These are phyloP conservation scores for Acrocephalus scirpaceus DNA, from an alignment of 2,797 vertebrate genomes.

Conservation along the genomic window DNA sequence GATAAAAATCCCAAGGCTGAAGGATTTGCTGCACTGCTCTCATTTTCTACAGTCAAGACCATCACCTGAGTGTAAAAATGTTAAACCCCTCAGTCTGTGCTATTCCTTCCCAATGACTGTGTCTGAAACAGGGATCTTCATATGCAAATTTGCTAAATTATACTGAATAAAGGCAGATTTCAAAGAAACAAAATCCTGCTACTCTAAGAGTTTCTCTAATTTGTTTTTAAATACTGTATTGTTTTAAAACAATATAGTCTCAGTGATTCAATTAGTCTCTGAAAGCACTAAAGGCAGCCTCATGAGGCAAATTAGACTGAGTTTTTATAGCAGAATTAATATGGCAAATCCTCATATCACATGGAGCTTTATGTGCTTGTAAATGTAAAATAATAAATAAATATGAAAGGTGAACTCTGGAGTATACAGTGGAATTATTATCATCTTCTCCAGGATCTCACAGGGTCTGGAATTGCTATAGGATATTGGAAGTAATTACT, in stretches of 20 bases:
- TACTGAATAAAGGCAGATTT: background rate
- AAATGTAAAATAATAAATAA: background rate
- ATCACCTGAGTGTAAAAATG: background rate
- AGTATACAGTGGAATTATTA: background rate
- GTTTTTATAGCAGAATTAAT: slow-evolving; percentile 57
- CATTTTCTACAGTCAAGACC: background rate
- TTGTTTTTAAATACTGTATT: slow-evolving; percentile 41
- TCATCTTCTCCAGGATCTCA: slow-evolving; percentile 16
- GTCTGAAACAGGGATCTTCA: background rate
- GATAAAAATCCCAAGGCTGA: slow-evolving; percentile 2
- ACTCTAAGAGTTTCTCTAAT: background rate
- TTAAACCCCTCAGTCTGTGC: background rate
- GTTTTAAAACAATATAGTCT: slow-evolving; percentile 14
- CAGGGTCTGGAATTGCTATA: background rate
- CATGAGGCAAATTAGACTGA: slow-evolving; percentile 38
- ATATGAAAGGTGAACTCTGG: slow-evolving; percentile 1
- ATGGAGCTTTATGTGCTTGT: slow-evolving; percentile 30
- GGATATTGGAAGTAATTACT: background rate
- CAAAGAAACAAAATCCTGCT: background rate
- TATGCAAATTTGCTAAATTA: background rate
- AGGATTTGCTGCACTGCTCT: background rate
- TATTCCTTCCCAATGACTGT: background rate
- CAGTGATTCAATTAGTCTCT: slow-evolving; percentile 31
- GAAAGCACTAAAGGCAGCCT: slow-evolving; percentile 28
- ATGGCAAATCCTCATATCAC: slow-evolving; percentile 48